Evolutionary conservation across 2,113 vertebrate genomes (phyloP).

Genomic region (Neodontobutis hainanensis): DNA sequence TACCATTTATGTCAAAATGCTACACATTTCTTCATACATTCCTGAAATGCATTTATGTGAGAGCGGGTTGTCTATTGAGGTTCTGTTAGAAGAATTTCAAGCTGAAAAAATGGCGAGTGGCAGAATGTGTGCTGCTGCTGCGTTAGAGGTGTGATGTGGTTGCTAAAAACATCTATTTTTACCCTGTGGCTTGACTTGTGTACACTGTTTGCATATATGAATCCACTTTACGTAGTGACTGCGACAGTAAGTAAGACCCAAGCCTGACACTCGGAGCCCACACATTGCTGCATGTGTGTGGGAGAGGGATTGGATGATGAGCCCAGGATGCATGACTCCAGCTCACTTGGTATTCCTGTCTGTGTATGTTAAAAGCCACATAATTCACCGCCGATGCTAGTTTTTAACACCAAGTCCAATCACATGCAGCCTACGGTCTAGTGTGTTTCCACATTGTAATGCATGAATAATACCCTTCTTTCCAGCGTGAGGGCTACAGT

Average conservation of each 20-base stretch:
- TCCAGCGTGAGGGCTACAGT: conserved; percentile 30
- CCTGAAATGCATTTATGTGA: not conserved
- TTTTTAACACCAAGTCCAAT: conserved; percentile 26
- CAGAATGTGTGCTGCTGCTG: conserved; percentile 1
- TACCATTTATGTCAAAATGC: not conserved
- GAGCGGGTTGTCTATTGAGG: not conserved
- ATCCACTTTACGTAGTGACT: conserved; percentile 58
- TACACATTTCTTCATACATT: conserved; percentile 1
- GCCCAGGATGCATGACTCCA: conserved; percentile 49
- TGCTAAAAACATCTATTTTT: conserved; percentile 37
- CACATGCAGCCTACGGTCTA: conserved; percentile 10
- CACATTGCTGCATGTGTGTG: conserved; percentile 54
- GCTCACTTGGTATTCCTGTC: conserved; percentile 43
- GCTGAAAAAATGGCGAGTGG: conserved; percentile 4
- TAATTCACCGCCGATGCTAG: conserved; percentile 34
- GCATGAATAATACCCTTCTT: conserved; percentile 34
- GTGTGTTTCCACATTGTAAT: conserved; percentile 16
- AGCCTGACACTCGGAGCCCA: conserved; percentile 58
- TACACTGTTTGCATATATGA: conserved; percentile 55
- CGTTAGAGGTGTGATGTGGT: conserved; percentile 8
- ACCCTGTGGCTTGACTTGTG: conserved; percentile 41
- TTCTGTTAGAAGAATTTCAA: conserved; percentile 2
- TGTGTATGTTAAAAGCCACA: conserved; percentile 49
- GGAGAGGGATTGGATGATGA: conserved; percentile 63
- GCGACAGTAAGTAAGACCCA: conserved; percentile 58